Evolutionary conservation across 2,888 invertebrate genomes (phyloP), one percentile per base, ranked within the genome.

Genomic region (Atherix ibis): DNA sequence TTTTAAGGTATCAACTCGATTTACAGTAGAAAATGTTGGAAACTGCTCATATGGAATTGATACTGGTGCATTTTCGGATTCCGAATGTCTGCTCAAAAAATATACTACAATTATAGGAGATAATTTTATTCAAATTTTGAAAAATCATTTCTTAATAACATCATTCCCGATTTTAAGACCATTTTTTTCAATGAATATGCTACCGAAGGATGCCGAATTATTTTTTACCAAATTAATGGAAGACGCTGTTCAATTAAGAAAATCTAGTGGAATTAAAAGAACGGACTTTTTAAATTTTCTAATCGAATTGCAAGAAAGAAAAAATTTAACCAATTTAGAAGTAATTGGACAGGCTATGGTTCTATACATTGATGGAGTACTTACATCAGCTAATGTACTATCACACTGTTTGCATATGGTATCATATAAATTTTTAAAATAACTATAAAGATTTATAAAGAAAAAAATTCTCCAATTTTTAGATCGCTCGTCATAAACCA

Each of bases 351-450:
- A 53, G 31, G 47, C 52, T 2, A 51, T 58, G 46, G 56, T 60
- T 9, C 58, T 59, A 37, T 43, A 59, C 18, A 18, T 55, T 6
- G 59, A 61, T 40, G 59, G 60, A 2, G 53, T 52, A n/a, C 56
- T 58, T 31, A 58, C 61, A 2, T 52, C 60, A 1, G 52, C 54
- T 13, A 15, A 42, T 0, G 46, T 50, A 0, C 35, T 61, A 1
- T 36, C 52, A 0, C 51, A 52, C 37, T 39, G 48, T 3, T 37
- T 60, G 4, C 32, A 54, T 31, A 40, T 52, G 46, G 57, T 58
- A 35, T 42, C 43, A 8, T 22, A 22, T 22, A 22, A 22, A 10
- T 30, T 9, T n/a, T 9, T n/a, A 4, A 15, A n/a, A 30, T 15
- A 10, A 4, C 13, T 16, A 16, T 18, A 30, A 3, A 4, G 17